phyloP scores from a whole-genome alignment of 2,888 invertebrate genomes.

The Rhagophthalmus giganteus region DNA sequence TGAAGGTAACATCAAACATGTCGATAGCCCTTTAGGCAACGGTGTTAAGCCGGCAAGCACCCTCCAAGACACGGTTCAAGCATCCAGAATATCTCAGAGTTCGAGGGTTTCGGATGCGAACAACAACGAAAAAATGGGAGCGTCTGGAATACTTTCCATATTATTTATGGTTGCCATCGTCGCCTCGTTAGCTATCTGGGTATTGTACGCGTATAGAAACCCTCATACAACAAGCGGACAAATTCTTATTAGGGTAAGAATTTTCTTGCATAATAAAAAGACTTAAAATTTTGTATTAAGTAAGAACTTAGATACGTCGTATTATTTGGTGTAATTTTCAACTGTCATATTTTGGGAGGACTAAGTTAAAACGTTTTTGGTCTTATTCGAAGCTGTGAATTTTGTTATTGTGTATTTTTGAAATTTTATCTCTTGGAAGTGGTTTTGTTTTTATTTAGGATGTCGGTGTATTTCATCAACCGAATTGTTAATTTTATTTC shows the following conservation, averaged over 20 bases:
- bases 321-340: too few relatives aligned
- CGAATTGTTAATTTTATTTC: too few relatives aligned
- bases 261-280: too few relatives aligned
- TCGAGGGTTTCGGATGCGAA: constrained; percentile 11
- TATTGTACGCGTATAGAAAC: constrained; percentile 92
- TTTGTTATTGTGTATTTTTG: too few relatives aligned
- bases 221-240: constrained; percentile 96
- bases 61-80: constrained; percentile 14
- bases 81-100: constrained; percentile 27
- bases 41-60: constrained; percentile 1
- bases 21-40: too few relatives aligned
- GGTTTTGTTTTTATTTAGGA: too few relatives aligned
- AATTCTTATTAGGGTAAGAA: constrained; percentile 87
- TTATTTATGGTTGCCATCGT: constrained; percentile 71
- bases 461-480: too few relatives aligned
- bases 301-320: too few relatives aligned
- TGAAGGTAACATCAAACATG: neutral
- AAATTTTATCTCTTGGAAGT: too few relatives aligned
- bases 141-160: constrained; percentile 67
- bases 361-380: neutral
- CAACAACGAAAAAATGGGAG: constrained; percentile 54
- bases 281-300: too few relatives aligned
- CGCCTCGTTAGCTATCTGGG: constrained; percentile 75
- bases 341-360: too few relatives aligned
- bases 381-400: too few relatives aligned